Evolutionary conservation across 2,888 invertebrate genomes (phyloP).

Genomic region (Chaitophorus viminalis): DNA sequence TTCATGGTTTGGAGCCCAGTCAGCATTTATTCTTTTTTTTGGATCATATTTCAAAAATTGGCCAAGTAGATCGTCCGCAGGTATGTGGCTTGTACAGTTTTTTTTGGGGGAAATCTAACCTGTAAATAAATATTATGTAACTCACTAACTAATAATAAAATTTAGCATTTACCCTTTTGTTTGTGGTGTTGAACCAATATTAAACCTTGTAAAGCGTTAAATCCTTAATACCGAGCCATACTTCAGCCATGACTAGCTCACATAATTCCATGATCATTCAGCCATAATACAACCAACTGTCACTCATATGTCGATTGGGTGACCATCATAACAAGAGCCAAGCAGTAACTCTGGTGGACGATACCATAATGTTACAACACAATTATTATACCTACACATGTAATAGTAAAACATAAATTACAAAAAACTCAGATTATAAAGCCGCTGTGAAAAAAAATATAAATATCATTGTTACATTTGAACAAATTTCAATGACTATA

Average conservation of each 20-base stretch:
- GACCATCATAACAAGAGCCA: constrained; percentile 93
- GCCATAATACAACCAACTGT: constrained; percentile 99
- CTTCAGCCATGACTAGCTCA: constrained; percentile 91
- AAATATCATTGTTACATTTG: too few species aligned
- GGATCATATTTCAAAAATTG: constrained; percentile 92
- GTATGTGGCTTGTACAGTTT: constrained; percentile 89
- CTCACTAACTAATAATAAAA: not conserved
- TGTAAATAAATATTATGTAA: constrained; percentile 65
- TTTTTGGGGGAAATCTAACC: constrained; percentile 82
- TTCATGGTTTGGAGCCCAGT: constrained; percentile 95
- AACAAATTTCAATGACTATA: too few species aligned
- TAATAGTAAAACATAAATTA: too few species aligned
- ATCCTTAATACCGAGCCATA: constrained; percentile 93
- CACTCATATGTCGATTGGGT: constrained; percentile 97
- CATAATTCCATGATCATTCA: constrained; percentile 95
- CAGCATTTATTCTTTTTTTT: constrained; percentile 83
- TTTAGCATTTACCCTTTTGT: constrained; percentile 73
- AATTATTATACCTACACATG: constrained; percentile 85
- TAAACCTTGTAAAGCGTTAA: constrained; percentile 87
- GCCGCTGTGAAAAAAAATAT: too few species aligned
- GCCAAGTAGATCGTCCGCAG: constrained; percentile 92
- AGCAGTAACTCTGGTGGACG: constrained; percentile 77
- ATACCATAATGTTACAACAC: constrained; percentile 98
- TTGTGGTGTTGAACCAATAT: constrained; percentile 88
- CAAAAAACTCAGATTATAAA: too few species aligned